A percentile compares a stretch with the other conserved stretches of the same genome.
Conservation (phyloP, 2,888 invertebrate species). For the Tetragnatha montana region DNA sequence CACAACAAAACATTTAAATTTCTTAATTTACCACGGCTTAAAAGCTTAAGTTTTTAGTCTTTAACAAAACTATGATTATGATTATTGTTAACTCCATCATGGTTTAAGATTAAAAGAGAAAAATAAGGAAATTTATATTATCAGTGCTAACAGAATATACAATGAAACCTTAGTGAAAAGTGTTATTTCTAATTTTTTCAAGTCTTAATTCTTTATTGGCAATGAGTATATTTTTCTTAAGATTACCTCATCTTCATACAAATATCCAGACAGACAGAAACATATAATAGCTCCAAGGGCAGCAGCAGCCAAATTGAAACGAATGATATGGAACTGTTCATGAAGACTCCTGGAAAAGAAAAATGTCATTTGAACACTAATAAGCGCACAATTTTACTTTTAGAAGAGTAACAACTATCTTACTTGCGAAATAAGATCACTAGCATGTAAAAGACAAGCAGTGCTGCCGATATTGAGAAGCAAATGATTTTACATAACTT, state of each 20-base stretch:
- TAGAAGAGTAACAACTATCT: conserved; percentile 29
- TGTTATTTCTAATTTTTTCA: too few relatives aligned
- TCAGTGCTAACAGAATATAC: background rate
- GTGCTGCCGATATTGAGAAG: conserved; percentile 72
- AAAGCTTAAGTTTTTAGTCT: background rate
- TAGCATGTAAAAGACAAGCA: conserved; percentile 73
- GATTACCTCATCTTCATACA: conserved; percentile 69
- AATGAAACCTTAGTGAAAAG: too few relatives aligned
- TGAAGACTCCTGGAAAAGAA: conserved; percentile 72
- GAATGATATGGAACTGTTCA: conserved; percentile 74
- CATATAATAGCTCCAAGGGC: conserved; percentile 72
- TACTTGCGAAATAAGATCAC: conserved; percentile 72
- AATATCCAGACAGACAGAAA: conserved; percentile 72
- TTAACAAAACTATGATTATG: background rate
- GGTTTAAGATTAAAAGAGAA: background rate
- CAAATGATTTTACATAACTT: conserved; percentile 72
- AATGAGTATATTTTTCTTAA: too few relatives aligned
- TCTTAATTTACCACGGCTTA: background rate
- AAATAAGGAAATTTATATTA: background rate
- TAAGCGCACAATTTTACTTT: background rate
- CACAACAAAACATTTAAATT: background rate
- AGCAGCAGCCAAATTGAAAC: conserved; percentile 72
- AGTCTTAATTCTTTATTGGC: background rate
- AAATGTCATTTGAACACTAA: background rate
- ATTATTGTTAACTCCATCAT: too few relatives aligned